These are phyloP conservation scores for Seriola dumerili DNA, from an alignment of 2,113 vertebrate species.

Conservation along the genomic window DNA sequence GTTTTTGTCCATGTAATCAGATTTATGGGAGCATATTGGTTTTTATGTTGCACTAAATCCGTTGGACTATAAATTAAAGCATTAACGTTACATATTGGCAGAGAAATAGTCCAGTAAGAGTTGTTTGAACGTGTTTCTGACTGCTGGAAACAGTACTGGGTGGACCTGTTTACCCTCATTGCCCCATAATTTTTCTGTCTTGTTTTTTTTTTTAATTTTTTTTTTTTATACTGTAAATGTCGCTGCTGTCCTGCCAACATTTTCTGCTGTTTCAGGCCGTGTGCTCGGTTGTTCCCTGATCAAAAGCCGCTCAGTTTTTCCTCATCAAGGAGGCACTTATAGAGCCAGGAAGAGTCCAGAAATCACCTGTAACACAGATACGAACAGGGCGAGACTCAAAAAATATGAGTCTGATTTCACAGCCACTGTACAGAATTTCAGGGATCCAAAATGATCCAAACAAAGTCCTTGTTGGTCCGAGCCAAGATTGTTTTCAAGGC, in stretches of 20 bases:
- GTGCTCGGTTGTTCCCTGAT: conserved; percentile 7
- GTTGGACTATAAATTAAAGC: conserved; percentile 6
- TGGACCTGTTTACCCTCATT: not conserved
- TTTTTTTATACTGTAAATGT: conserved; percentile 9
- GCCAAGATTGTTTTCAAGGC: not conserved
- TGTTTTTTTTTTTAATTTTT: not conserved
- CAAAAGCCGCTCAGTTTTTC: conserved; percentile 8
- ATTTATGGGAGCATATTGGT: not conserved
- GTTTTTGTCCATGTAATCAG: not conserved
- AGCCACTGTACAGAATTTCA: no score
- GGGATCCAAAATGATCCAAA: not conserved
- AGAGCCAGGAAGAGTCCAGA: not conserved
- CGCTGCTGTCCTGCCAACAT: conserved; percentile 30
- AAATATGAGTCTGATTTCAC: not conserved
- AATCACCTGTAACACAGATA: not conserved
- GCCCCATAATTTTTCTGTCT: not conserved
- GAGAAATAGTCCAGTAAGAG: not conserved
- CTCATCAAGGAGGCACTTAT: conserved; percentile 8
- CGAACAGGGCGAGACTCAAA: not conserved
- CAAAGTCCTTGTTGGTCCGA: not conserved
- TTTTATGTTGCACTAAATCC: not conserved
- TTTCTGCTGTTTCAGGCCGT: conserved; percentile 25
- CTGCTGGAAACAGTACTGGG: not conserved
- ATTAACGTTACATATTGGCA: not conserved
- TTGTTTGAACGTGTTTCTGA: not conserved